Evolutionary conservation across 1,140 invertebrate species (phyloP), one percentile per base, ranked within the genome.

Genomic region (Lasioglossum albipes): DNA sequence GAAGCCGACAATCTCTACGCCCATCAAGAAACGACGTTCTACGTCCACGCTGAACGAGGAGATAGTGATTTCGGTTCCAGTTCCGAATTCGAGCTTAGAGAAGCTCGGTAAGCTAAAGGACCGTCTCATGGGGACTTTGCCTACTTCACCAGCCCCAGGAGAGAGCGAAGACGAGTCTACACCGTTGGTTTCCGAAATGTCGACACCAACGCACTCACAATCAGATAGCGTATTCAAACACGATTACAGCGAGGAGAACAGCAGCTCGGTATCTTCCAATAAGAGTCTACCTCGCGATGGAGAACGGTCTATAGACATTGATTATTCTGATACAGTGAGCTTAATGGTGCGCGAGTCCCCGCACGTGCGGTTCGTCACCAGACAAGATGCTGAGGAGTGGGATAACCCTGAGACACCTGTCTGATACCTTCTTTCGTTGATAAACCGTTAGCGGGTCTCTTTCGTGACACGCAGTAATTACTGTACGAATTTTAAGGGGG

Each of bases 111-210:
- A 91, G 66, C 52, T 93, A 0, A 94, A 93, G 75, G 93, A 94
- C 22, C 92, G 92, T 67, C 75, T 94, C 2, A 85, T 94, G 3
- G 90, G 93, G 41, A 92, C 90, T 0, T 85, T 79, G 80, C 89
- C 31, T 81, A 86, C 59, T 84, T 90, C 81, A 75, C 89, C 81
- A 65, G 89, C 71, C 80, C 89, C 75, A 79, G 85, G 89, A 3
- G 90, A 91, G n/a, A 94, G 94, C 87, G 95, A 95, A 84, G 95
- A 95, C 84, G 95, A 96, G 86, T 95, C 94, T 0, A 95, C 95
- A 16, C 95, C 95, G 36, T 91, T 95, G 9, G 95, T 95, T 10
- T 94, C 94, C 0, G 91, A 94, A 74, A 42, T 93, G 13, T 92
- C 93, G 2, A 93, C 93, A 0, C 93, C 93, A 2, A 78, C 88